A percentile compares a stretch with the other conserved stretches of the same genome.
phyloP scores from a whole-genome alignment of 2,113 vertebrate genomes.

The Otus sunia region DNA sequence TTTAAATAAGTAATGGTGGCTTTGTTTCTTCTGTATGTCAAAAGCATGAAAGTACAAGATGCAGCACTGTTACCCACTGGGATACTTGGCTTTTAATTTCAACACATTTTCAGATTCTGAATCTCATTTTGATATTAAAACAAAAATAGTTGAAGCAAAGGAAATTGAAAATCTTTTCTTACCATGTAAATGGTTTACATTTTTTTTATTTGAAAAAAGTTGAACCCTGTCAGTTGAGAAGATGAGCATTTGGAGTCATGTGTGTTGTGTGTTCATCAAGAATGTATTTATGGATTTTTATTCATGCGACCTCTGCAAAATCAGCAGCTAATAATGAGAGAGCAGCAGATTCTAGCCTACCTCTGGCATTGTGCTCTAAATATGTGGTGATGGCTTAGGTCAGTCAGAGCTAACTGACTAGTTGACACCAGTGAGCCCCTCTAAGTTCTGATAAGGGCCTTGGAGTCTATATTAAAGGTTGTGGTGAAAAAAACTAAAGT shows the following conservation, averaged over 20 bases:
- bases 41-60: not conserved
- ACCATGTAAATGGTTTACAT: rapidly evolving
- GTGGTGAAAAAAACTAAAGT: not conserved
- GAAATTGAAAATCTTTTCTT: not conserved
- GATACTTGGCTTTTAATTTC: not conserved
- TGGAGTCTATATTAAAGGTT: not conserved
- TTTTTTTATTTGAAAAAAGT: not conserved
- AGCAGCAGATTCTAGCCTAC: not conserved
- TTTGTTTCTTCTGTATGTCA: not conserved
- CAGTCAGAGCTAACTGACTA: not conserved
- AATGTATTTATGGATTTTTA: not conserved
- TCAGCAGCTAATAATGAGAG: not conserved
- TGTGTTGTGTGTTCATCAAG: not conserved
- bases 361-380: not conserved
- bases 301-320: not conserved
- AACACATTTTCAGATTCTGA: not conserved
- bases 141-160: not conserved
- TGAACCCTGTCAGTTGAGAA: not conserved
- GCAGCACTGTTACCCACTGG: not conserved
- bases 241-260: not conserved
- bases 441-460: not conserved
- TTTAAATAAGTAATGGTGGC: not conserved
- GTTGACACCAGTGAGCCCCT: not conserved
- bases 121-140: not conserved
- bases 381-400: not conserved